phyloP scores from a whole-genome alignment of 2,888 invertebrate species.

The Hymenopus coronatus region DNA sequence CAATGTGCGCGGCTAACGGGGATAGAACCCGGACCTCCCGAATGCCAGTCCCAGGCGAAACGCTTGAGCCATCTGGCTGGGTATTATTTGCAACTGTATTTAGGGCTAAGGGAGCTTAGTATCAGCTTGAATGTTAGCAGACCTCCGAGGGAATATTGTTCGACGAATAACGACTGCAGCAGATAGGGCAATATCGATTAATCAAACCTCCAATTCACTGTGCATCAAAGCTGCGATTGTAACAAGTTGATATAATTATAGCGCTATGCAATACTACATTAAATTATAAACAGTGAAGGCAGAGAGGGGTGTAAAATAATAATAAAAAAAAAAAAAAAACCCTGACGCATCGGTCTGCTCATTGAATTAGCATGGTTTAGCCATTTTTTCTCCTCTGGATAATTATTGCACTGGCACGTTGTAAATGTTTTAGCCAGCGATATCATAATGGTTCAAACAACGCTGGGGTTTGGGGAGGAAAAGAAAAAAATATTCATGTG shows the following conservation, averaged over 20 bases:
- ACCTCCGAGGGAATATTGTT: too few relatives aligned
- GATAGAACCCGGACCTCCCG: too few relatives aligned
- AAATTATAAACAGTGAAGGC: constrained; percentile 1
- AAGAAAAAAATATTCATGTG: too few relatives aligned
- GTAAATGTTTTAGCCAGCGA: background rate
- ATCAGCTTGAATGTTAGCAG: too few relatives aligned
- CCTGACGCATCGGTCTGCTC: background rate
- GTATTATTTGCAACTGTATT: too few relatives aligned
- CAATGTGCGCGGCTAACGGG: too few relatives aligned
- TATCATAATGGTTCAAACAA: background rate
- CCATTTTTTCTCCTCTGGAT: background rate
- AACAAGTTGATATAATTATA: background rate
- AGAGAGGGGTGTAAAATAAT: background rate
- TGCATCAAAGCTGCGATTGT: background rate
- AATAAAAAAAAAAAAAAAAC: background rate
- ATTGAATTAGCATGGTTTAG: background rate
- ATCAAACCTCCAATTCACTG: background rate
- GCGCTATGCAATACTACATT: background rate
- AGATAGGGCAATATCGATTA: background rate
- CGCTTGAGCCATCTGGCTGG: too few relatives aligned
- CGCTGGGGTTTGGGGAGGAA: background rate
- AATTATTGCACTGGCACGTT: background rate
- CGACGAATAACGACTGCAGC: background rate
- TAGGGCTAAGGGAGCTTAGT: too few relatives aligned
- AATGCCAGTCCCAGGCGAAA: too few relatives aligned